Base-by-base conservation (phyloP, 2,113 vertebrate species). In the Aphyosemion australe region DNA sequence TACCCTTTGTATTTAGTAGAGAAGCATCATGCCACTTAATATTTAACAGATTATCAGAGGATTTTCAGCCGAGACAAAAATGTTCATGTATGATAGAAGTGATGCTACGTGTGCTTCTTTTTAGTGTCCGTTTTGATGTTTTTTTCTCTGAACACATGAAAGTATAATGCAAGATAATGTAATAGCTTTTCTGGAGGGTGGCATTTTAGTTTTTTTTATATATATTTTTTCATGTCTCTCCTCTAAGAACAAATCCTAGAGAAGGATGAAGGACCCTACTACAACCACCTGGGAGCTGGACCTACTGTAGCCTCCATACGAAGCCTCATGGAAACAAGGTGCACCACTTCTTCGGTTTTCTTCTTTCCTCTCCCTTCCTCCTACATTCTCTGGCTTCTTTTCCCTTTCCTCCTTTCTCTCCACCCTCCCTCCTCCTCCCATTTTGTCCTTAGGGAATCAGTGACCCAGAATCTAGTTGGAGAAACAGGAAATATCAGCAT, bases 221-320 rank as follows among this genome's bases (percentile, higher is more conserved):
- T 37, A 32, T 42, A 19, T 3, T 39, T 43, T 48, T 5, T 37
- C 80, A 19, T 77, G 8, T 76, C 4, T 70, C 15, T 53, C 6
- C 76, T 65, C 34, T 65, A 86, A 99, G 97, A 97, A 74, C 95
- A 98, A 93, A 94, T 97, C 1, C 84, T 94, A 80, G 97, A 98
- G 90, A 99, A 98, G 90, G 97, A 99, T 2, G 97, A 99, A 89
- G 97, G 97, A 18, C 97, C 97, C 0, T 99, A 99, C 78, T 99
- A 99, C 85, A 99, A 96, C 73, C 97, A 99, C 88, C 91, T 99
- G 88, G 97, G 97, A 84, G 94, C 97, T 2, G 97, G 96, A 78
- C 97, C 96, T 67, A 96, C 94, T 0, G 94, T 99, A 20, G 93
- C 94, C 3, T 95, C 97, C 69, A 94, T 99, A 89, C 88, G 97